Evolutionary conservation across 2,797 vertebrate genomes (phyloP).

Genomic region (Malurus splendens): DNA sequence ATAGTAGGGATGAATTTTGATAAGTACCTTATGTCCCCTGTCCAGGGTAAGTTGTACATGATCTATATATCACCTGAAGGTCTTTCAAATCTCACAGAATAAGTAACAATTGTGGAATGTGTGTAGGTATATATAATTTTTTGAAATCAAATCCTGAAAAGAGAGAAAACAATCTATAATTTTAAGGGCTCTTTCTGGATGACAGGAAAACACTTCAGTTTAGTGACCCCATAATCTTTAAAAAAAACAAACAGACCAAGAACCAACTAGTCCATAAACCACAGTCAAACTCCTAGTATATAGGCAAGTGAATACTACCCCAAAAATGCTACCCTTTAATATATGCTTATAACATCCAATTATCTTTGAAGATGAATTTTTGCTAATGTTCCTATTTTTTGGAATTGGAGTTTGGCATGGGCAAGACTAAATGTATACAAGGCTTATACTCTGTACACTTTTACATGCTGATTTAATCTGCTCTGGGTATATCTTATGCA

Average conservation of each 20-base stretch:
- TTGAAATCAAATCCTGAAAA: neutral
- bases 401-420: neutral
- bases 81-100: neutral
- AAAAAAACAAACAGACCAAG: neutral
- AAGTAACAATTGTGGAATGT: neutral
- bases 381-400: neutral
- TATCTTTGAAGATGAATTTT: neutral
- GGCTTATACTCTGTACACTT: neutral
- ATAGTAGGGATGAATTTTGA: constrained; percentile 15
- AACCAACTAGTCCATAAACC: neutral
- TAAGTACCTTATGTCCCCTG: constrained; percentile 20
- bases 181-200: neutral
- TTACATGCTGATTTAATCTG: neutral
- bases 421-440: neutral
- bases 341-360: neutral
- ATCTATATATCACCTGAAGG: neutral
- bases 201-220: neutral
- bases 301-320: neutral
- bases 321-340: neutral
- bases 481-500: neutral
- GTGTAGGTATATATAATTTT: neutral
- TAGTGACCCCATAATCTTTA: neutral
- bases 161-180: neutral
- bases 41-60: constrained; percentile 13
- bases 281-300: neutral